phyloP scores from a whole-genome alignment of 1,140 invertebrate genomes.

The Drosophila teissieri region DNA sequence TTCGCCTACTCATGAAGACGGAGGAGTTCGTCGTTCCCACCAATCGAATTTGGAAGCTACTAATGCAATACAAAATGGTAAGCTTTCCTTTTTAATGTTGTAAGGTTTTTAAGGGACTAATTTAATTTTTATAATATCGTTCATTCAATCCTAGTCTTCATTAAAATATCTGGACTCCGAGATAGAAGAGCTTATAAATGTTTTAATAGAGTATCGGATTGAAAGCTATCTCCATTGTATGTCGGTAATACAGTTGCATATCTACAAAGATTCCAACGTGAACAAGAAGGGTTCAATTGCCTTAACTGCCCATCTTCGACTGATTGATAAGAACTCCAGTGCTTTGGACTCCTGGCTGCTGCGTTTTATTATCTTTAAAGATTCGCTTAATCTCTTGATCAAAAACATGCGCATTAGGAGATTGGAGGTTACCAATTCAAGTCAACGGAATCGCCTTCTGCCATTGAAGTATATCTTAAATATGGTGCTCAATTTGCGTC shows the following conservation, averaged over 20 bases:
- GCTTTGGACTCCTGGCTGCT: constrained; percentile 48
- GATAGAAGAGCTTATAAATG: constrained; percentile 27
- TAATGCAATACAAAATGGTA: constrained; percentile 51
- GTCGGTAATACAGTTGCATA: constrained; percentile 41
- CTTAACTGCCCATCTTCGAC: constrained; percentile 27
- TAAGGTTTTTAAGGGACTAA: too few relatives aligned
- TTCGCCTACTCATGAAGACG: constrained; percentile 28
- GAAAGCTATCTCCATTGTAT: constrained; percentile 29
- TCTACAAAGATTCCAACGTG: constrained; percentile 2
- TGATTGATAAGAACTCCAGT: constrained; percentile 19
- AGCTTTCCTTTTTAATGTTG: neutral
- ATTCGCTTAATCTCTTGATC: constrained; percentile 26
- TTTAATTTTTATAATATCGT: neutral
- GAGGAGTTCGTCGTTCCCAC: constrained; percentile 21
- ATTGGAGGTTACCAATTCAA: neutral
- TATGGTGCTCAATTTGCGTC: constrained; percentile 29
- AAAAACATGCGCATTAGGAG: constrained; percentile 26
- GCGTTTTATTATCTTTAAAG: constrained; percentile 27
- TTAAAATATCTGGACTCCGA: constrained; percentile 26
- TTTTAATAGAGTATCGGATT: constrained; percentile 28
- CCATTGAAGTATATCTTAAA: constrained; percentile 26
- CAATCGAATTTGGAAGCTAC: constrained; percentile 56
- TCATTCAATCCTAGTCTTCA: constrained; percentile 1
- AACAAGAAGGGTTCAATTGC: neutral
- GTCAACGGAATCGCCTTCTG: constrained; percentile 21